phyloP scores from a whole-genome alignment of 2,888 invertebrate genomes.

The Parthenolecanium corni region DNA sequence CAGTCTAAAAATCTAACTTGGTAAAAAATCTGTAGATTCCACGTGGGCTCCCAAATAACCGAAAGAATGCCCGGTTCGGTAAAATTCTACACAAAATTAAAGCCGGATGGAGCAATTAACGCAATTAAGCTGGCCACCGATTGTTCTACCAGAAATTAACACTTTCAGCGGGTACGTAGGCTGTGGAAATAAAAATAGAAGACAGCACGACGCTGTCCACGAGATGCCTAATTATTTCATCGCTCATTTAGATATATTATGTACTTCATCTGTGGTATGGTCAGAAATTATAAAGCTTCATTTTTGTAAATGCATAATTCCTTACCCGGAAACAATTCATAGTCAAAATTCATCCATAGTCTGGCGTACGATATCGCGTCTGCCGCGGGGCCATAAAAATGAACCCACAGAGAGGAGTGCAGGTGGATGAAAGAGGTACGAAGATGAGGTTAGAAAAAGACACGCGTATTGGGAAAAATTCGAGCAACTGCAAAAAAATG shows the following conservation, averaged over 20 bases:
- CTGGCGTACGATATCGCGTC: too few relatives aligned
- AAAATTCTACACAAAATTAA: slow-evolving; percentile 10
- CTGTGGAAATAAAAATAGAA: slow-evolving; percentile 20
- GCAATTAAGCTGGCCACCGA: slow-evolving; percentile 1
- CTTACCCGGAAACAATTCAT: slow-evolving; percentile 17
- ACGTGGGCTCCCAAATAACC: too few relatives aligned
- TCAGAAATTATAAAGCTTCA: background rate
- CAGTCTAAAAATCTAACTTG: too few relatives aligned
- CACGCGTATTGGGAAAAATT: too few relatives aligned
- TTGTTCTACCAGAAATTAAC: slow-evolving; percentile 13
- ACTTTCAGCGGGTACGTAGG: slow-evolving; percentile 5
- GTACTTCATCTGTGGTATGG: too few relatives aligned
- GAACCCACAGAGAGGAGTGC: too few relatives aligned
- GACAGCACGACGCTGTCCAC: slow-evolving; percentile 17
- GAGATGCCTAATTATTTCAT: background rate
- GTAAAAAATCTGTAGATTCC: too few relatives aligned
- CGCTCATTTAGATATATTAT: slow-evolving; percentile 4
- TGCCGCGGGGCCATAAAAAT: too few relatives aligned
- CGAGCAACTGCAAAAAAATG: too few relatives aligned
- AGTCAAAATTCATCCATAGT: background rate
- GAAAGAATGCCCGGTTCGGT: slow-evolving; percentile 8
- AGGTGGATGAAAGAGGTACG: too few relatives aligned
- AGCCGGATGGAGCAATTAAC: slow-evolving; percentile 21
- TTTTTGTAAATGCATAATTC: background rate
- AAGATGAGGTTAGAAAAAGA: too few relatives aligned